phyloP scores from a whole-genome alignment of 2,797 vertebrate genomes.

The Mormyrops attenuatus region DNA sequence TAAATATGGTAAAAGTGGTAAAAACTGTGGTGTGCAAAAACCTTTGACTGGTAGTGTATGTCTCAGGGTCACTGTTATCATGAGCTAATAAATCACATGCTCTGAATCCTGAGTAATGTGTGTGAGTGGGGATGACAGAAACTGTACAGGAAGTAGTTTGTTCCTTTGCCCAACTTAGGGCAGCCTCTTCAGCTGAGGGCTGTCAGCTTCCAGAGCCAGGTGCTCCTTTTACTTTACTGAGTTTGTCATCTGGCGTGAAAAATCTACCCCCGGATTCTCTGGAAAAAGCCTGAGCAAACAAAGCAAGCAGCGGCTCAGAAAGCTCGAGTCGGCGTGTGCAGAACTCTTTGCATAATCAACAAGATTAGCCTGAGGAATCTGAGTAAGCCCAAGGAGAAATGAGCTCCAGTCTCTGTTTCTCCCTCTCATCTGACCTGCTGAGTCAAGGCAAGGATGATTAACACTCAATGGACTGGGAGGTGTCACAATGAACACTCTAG shows the following conservation, averaged over 20 bases:
- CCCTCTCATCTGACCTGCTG: neutral
- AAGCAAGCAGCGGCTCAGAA: conserved; percentile 25
- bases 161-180: neutral
- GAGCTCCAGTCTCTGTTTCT: conserved; percentile 27
- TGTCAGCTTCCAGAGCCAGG: neutral
- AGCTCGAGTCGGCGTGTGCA: conserved; percentile 47
- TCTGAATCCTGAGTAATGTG: neutral
- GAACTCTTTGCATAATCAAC: conserved; percentile 40
- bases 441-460: neutral
- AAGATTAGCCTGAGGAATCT: conserved; percentile 60
- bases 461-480: neutral
- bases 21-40: neutral
- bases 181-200: neutral
- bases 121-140: neutral
- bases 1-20: neutral
- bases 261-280: neutral
- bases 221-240: neutral
- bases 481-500: neutral
- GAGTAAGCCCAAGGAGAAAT: conserved; percentile 50
- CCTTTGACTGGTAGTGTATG: neutral
- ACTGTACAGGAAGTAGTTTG: neutral
- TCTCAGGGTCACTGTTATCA: neutral
- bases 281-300: conserved; percentile 7
- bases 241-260: neutral
- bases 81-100: neutral